These are phyloP conservation scores for Danio aesculapii DNA, from an alignment of 2,797 vertebrate species.

Conservation along the genomic window DNA sequence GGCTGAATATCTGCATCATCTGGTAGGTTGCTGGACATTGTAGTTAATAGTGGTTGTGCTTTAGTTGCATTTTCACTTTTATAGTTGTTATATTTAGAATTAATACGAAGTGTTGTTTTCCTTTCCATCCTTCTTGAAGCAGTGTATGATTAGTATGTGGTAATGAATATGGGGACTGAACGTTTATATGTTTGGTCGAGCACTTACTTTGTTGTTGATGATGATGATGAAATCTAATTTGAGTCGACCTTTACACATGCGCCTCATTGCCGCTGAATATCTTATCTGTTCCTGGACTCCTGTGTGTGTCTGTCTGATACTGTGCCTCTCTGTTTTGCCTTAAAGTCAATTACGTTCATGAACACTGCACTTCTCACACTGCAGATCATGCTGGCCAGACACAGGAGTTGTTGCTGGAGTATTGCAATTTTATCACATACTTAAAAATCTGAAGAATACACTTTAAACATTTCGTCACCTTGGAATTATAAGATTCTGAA, in stretches of 20 bases:
- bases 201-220: background rate
- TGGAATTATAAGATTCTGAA: no score
- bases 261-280: background rate
- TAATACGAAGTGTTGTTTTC: background rate
- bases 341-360: background rate
- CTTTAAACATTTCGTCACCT: no score
- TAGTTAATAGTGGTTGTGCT: background rate
- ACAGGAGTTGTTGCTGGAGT: background rate
- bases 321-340: background rate
- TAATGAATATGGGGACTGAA: no score
- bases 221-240: constrained; percentile 22
- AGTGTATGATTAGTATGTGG: background rate
- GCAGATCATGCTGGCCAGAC: background rate
- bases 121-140: background rate
- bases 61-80: background rate
- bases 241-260: constrained; percentile 11
- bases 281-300: constrained; percentile 4
- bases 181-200: background rate
- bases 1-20: constrained; percentile 27
- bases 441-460: no score
- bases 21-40: constrained; percentile 24
- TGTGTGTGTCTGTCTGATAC: background rate
- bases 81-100: background rate
- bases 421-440: constrained; percentile 1
- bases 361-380: constrained; percentile 1